Conservation (phyloP, 2,797 vertebrate species). For the Crypturellus tataupa region DNA sequence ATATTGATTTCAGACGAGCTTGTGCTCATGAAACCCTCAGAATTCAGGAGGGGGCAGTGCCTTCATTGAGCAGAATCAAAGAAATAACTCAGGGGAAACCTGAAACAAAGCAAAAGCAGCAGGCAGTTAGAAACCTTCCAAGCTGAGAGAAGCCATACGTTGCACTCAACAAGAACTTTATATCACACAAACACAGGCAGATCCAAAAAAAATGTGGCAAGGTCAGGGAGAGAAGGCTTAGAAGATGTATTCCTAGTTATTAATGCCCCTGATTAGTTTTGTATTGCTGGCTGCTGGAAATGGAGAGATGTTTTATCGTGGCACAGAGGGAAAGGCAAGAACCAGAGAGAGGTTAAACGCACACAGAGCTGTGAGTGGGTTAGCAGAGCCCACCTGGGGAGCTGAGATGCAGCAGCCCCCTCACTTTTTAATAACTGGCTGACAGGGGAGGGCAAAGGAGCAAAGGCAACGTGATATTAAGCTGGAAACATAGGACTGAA, state of each 20-base stretch:
- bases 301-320: not conserved
- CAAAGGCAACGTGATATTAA: not conserved
- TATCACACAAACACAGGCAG: not conserved
- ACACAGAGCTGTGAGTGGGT: not conserved
- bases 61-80: not conserved
- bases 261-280: not conserved
- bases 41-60: not conserved
- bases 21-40: not conserved
- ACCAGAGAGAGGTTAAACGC: not conserved
- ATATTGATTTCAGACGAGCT: not conserved
- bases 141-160: not conserved
- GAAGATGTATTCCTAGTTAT: not conserved
- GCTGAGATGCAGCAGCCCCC: not conserved
- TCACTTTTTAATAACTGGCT: not conserved
- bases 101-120: not conserved
- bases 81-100: not conserved
- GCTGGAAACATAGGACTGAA: not conserved
- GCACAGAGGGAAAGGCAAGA: not conserved
- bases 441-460: not conserved
- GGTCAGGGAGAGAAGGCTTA: not conserved
- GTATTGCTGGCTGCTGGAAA: not conserved
- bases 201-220: fast-evolving
- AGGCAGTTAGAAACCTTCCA: not conserved
- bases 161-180: not conserved
- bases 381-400: not conserved